Percentiles rank a stretch among this genome's conserved stretches.
phyloP scores from a whole-genome alignment of 2,888 invertebrate species.

The Chesias legatella region DNA sequence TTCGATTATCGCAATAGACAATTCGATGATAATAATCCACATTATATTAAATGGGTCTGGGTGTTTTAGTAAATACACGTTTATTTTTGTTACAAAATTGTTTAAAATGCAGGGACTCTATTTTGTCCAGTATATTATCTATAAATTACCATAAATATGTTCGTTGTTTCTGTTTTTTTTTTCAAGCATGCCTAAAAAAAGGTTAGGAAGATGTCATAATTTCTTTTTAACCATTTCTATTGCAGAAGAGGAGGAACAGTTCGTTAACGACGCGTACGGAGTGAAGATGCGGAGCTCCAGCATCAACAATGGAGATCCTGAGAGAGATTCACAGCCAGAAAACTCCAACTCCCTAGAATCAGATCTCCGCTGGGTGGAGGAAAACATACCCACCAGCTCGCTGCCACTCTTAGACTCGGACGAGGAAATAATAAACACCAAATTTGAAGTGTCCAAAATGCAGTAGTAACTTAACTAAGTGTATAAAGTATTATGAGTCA shows the following conservation, averaged over 20 bases:
- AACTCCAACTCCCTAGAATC: slow-evolving; percentile 59
- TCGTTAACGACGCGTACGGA: slow-evolving; percentile 92
- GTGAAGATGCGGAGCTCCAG: slow-evolving; percentile 85
- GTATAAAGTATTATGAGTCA: slow-evolving; percentile 35
- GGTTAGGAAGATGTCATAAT: no score
- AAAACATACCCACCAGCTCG: slow-evolving; percentile 92
- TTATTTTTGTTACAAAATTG: no score
- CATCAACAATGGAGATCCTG: slow-evolving; percentile 44
- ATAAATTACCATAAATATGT: no score
- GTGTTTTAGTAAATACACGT: no score
- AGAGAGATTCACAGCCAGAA: slow-evolving; percentile 36
- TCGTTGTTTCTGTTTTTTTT: no score
- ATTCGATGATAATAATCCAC: no score
- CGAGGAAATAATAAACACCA: slow-evolving; percentile 91
- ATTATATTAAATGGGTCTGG: no score
- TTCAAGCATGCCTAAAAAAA: no score
- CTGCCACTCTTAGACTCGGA: slow-evolving; percentile 85
- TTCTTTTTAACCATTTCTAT: no score
- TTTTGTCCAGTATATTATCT: no score
- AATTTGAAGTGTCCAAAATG: slow-evolving; percentile 94
- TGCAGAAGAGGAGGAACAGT: slow-evolving; percentile 89
- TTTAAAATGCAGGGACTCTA: no score
- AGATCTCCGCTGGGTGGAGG: slow-evolving; percentile 92
- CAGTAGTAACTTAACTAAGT: slow-evolving; percentile 78
- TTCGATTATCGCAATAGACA: no score